phyloP scores from a whole-genome alignment of 2,797 vertebrate species.

The Tolypeutes matacus region DNA sequence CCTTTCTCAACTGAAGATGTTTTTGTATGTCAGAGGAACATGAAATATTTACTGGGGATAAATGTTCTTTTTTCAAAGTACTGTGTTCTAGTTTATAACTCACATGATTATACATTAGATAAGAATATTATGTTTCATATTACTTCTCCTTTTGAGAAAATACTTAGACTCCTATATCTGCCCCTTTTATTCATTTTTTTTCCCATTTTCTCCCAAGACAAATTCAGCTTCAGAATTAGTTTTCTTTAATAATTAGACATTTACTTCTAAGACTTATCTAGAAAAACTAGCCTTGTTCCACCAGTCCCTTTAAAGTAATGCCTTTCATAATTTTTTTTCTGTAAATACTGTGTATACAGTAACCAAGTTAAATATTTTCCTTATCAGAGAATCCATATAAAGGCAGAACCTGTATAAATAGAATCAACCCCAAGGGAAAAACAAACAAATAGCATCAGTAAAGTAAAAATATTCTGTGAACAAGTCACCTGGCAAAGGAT shows the following conservation, averaged over 20 bases:
- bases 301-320: neutral
- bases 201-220: neutral
- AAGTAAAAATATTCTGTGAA: neutral
- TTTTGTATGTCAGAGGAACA: neutral
- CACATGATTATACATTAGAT: neutral
- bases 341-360: neutral
- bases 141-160: neutral
- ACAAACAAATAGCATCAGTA: neutral
- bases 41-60: neutral
- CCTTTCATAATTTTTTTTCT: constrained; percentile 19
- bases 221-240: neutral
- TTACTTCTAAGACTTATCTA: neutral
- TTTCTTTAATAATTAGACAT: neutral
- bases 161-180: neutral
- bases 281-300: neutral
- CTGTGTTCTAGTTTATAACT: neutral
- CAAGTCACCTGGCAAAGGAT: neutral
- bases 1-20: neutral
- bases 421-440: neutral
- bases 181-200: neutral
- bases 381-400: constrained; percentile 20
- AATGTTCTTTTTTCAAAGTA: neutral
- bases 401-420: neutral
- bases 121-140: neutral
- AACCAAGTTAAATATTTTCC: neutral